Percentiles rank a stretch among this genome's conserved stretches.
Evolutionary conservation across 1,140 invertebrate species (phyloP).

Genomic region (Caenorhabditis inopinata): DNA sequence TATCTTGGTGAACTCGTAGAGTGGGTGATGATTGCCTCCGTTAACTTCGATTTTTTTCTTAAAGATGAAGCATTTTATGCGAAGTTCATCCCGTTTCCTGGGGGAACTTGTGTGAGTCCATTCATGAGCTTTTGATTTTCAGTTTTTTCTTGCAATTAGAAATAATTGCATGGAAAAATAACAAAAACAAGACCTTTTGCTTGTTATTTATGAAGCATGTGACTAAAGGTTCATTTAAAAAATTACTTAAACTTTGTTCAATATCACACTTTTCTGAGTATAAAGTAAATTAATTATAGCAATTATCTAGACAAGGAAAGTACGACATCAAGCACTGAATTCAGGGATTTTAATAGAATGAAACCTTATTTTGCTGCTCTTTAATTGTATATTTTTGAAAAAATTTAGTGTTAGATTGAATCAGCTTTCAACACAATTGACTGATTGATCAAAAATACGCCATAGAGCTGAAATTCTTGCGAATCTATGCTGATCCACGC

Average conservation of each 20-base stretch:
- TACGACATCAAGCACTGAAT: not conserved
- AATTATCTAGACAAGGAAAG: too few species aligned
- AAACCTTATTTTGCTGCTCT: slow-evolving; percentile 19
- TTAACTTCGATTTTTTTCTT: slow-evolving; percentile 68
- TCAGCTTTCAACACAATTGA: slow-evolving; percentile 12
- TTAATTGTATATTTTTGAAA: too few species aligned
- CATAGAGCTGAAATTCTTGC: too few species aligned
- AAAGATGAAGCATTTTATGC: slow-evolving; percentile 66
- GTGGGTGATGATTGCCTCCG: slow-evolving; percentile 67
- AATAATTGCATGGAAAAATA: slow-evolving; percentile 69
- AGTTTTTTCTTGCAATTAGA: slow-evolving; percentile 65
- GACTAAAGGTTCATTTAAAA: slow-evolving; percentile 57
- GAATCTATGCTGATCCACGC: too few species aligned
- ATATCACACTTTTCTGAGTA: slow-evolving; percentile 65
- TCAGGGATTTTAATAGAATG: not conserved
- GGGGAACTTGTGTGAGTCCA: slow-evolving; percentile 67
- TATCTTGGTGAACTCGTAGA: slow-evolving; percentile 68
- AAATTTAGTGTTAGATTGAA: too few species aligned
- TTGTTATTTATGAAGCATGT: slow-evolving; percentile 60
- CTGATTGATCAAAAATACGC: too few species aligned
- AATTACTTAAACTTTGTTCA: not conserved
- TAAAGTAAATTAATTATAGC: too few species aligned
- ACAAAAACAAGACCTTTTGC: slow-evolving; percentile 63
- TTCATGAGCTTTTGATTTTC: slow-evolving; percentile 64
- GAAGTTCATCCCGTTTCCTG: slow-evolving; percentile 68